Percentiles rank a stretch among this genome's conserved stretches.
Conservation (phyloP, 2,888 invertebrate genomes). For the Lasioglossum malachurum region DNA sequence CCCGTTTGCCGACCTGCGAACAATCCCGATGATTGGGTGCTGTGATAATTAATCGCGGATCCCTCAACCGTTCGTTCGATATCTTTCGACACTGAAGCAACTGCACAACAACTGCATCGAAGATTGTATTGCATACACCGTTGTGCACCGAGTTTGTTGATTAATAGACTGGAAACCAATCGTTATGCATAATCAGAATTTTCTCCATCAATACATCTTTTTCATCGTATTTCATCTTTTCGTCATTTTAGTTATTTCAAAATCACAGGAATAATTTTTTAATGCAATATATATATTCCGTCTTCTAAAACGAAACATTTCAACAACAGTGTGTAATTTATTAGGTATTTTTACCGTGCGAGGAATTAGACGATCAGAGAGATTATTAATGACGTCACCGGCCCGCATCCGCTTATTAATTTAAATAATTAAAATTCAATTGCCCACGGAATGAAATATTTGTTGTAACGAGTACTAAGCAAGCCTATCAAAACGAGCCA, state of each 20-base stretch:
- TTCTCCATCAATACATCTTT: neutral
- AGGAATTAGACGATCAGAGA: neutral
- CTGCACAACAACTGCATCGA: neutral
- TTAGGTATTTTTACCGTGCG: neutral
- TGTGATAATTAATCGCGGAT: conserved; percentile 52
- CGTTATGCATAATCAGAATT: neutral
- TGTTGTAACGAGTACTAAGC: neutral
- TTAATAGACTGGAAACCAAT: neutral
- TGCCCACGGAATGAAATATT: neutral
- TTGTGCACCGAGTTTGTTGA: neutral
- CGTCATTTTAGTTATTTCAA: neutral
- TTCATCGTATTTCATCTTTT: neutral
- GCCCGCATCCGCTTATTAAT: neutral
- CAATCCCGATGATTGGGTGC: conserved; percentile 53
- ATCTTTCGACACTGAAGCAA: neutral
- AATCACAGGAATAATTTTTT: neutral
- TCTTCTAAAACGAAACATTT: neutral
- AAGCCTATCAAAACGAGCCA: neutral
- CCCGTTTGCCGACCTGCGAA: conserved; percentile 55
- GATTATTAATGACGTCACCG: neutral
- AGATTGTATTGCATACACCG: neutral
- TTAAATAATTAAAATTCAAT: neutral
- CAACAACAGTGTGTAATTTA: neutral
- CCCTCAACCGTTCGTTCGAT: neutral
- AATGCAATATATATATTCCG: neutral